Base-by-base conservation (phyloP, 92 coral and sea anemone genomes). In the Pocillopora grandis region DNA sequence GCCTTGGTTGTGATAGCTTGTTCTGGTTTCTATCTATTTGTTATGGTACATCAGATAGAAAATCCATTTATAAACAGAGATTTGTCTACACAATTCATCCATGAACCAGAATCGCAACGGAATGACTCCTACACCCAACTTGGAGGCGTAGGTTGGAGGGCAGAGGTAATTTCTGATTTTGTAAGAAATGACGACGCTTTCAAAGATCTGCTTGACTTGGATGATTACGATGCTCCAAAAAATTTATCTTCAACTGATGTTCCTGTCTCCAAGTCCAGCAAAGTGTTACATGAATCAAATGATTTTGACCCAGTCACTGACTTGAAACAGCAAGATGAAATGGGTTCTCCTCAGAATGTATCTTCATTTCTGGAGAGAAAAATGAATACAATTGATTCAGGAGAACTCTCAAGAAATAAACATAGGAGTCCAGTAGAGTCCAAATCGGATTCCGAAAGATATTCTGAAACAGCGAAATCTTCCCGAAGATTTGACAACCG, bases 21-120 rank as follows among this genome's bases (percentile, higher is more conserved):
- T 17, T 62, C 73, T 2, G 73, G 72, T 11, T 23, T 64, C 2
- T 62, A n/a, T 9, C 23, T 83, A n/a, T 83, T 83, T 75, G 21
- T 83, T 9, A 57, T 73, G 79, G 80, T 83, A 0, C 86, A 83
- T 56, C 36, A 21, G 11, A 16, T 83, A 27, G 86, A 83, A 27
- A 73, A 62, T 11, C 80, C 78, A 58, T 61, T 21, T 49, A 60
- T 8, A 12, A 33, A 58, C 17, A 55, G 55, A 10, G 76, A 68
- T 19, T 20, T 57, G n/a, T 7, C 19, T 13, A 18, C 71, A n/a
- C 68, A 69, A 56, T 36, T 23, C 23, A 76, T 52, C 33, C 12
- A 23, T 61, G 75, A 37, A 36, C 56, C 55, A 35, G 75, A 70
- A 2, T 36, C 42, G 75, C 75, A 16, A 11, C 13, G 75, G 75